Base-by-base conservation (phyloP, 2,888 invertebrate species). In the Caenorhabditis doughertyi region DNA sequence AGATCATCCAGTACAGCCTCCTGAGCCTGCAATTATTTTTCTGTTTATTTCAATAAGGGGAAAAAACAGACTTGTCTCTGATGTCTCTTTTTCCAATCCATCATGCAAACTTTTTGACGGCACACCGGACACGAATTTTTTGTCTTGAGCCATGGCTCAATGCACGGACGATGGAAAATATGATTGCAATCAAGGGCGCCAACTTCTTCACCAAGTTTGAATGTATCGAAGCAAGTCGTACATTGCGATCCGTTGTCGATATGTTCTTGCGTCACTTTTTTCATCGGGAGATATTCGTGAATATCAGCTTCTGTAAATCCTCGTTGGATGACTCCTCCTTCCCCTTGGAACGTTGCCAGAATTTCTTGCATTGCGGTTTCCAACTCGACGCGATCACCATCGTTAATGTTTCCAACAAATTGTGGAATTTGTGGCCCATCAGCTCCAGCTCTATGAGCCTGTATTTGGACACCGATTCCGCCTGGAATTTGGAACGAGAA, bases 221-320 rank as follows among this genome's bases (percentile, higher is more conserved):
- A 89, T 0, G 73, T 82, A 23, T 88, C 89, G 58, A 89, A 85
- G 74, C 89, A 89, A 4, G 86, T 87, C 13, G 87, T 83, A 72
- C 89, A 89, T 76, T 89, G 88, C 0, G 79, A 81, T 5, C 80
- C 81, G 51, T 87, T 84, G 27, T 87, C 85, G 7, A 89, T 84
- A 13, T 89, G 87, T 23, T 74, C 58, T 55, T 86, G 81, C 1
- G 62, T 79, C 9, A 87, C 83, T 27, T 79, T 79, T n/a, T 53
- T 65, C 74, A 83, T 74, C 21, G 83, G 83, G 3, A 83, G 58
- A 51, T 71, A 74, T 32, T 64, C 25, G 7, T 4, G 49, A 5
- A 83, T 56, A 1, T 60, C 64, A 8, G 29, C 56, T 5, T 73
- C 83, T 0, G 55, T n/a, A 42, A 82, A 72, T 23, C 81, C 77